Base-by-base conservation (phyloP, 2,888 invertebrate genomes). In the Drosophila austrosaltans region DNA sequence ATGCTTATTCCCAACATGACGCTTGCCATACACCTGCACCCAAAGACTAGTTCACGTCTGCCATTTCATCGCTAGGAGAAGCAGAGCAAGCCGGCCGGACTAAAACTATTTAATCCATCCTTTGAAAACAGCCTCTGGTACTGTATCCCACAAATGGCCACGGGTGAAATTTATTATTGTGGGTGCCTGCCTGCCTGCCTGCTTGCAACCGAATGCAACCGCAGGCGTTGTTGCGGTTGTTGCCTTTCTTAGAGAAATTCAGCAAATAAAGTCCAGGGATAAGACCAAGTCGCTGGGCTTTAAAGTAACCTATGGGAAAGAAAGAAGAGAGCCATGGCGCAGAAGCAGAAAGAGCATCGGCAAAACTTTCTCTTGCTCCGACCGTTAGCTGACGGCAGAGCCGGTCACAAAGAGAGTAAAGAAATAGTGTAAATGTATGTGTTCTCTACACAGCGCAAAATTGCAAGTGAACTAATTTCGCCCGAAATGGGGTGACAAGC, bases 1-100 rank as follows among this genome's bases (percentile, higher is more conserved):
- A 81, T 84, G 87, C 87, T 91, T 63, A 87, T 91, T 62, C 87
- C 77, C 68, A 90, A 89, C 92, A 92, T 92, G 76, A 63, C 71
- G 66, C 10, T 22, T 25, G 48, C 2, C 48, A 48, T 4, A 25
- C 48, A 25, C 8, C 48, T 2, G 22, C 32, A 39, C 10, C 20
- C 22, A 57, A 22, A 10, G 48, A 22, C 48, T 22, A 48, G n/a
- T 36, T 48, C 48, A 32, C n/a, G 25, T 22, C 22, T 58, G 48
- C 53, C 61, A 12, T 36, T 53, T 32, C 61, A 61, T 61, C 12
- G 61, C 32, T 48, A 42, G 22, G 48, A 16, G 53, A 25, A 8
- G 39, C 22, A 63, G 36, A 8, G 39, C 22, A 63, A 57, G 44
- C 57, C 40, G 30, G 54, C 42, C 36, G n/a, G 10, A 32, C 10